Base-by-base conservation (phyloP, 2,113 vertebrate genomes). In the Propithecus coquereli region DNA sequence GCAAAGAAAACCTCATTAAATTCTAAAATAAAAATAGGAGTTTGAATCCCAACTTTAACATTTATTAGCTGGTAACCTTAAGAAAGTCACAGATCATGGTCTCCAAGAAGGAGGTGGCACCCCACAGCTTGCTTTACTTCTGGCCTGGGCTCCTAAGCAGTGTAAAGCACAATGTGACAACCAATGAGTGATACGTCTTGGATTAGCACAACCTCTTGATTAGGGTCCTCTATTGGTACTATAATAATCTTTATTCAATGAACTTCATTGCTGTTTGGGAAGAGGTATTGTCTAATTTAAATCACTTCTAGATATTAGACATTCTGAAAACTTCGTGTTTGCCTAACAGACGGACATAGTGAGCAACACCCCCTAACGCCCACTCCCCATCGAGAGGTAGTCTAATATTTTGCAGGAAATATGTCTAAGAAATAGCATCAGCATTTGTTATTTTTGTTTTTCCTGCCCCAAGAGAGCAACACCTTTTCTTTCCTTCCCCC, bases 11-110 rank as follows among this genome's bases (percentile, higher is more conserved):
- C 3, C 3, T 87, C 79, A 61, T 32, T 94, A 70, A 90, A 79
- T 95, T 87, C 32, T 47, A 95, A 92, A 96, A 73, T 83, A 77
- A 86, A 87, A 92, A 86, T 13, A 66, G 52, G 54, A 32, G 12
- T 96, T 95, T 88, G 47, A 96, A 88, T 80, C 4, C 22, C 12
- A 73, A 5, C 37, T 54, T 17, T 4, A 30, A 18, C 59, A 80
- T 54, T 93, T 79, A 68, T 61, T 76, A 73, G 2, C 54, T 87
- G 34, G 7, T 86, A 30, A 74, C 23, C 45, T 63, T 84, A 88
- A 52, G 45, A 89, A 92, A 79, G 10, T 18, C 43, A 89, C 27
- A 70, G 25, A 40, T 68, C 25, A 22, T 27, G 18, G 23, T 59
- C 65, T 91, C 27, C 18, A 6, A 20, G 40, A 74, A 63, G 47